phyloP scores from a whole-genome alignment of 2,888 invertebrate species.

The Cephus rjabovi region DNA sequence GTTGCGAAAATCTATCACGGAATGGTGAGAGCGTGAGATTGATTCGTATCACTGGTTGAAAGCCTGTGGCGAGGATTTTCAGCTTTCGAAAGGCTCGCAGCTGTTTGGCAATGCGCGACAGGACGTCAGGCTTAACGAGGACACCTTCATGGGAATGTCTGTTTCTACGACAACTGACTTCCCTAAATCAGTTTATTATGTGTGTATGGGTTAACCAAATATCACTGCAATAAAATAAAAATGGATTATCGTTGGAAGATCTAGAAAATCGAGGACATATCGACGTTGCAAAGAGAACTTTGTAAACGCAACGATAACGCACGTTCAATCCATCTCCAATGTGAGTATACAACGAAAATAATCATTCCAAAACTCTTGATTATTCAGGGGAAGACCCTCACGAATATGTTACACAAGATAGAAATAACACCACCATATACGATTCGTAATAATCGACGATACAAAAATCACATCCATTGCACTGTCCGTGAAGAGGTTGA shows the following conservation, averaged over 20 bases:
- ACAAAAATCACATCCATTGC: background rate
- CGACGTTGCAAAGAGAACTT: background rate
- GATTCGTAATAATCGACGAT: background rate
- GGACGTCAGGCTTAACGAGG: background rate
- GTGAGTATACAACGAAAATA: background rate
- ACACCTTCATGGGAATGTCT: background rate
- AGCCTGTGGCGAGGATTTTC: background rate
- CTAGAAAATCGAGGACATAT: background rate
- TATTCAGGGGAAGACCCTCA: background rate
- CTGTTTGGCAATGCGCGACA: background rate
- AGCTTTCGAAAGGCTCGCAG: background rate
- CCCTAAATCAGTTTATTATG: background rate
- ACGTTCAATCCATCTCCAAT: background rate
- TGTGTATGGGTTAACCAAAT: background rate
- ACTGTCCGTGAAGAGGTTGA: background rate
- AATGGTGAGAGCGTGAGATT: background rate
- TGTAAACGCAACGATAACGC: background rate
- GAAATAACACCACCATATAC: background rate
- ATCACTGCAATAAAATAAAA: background rate
- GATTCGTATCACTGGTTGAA: background rate
- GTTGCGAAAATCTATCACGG: background rate
- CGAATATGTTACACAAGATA: background rate
- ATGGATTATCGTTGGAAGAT: background rate
- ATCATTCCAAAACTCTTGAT: background rate
- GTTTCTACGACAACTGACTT: background rate